Evolutionary conservation across 2,113 vertebrate species (phyloP).

Genomic region (Orycteropus afer): DNA sequence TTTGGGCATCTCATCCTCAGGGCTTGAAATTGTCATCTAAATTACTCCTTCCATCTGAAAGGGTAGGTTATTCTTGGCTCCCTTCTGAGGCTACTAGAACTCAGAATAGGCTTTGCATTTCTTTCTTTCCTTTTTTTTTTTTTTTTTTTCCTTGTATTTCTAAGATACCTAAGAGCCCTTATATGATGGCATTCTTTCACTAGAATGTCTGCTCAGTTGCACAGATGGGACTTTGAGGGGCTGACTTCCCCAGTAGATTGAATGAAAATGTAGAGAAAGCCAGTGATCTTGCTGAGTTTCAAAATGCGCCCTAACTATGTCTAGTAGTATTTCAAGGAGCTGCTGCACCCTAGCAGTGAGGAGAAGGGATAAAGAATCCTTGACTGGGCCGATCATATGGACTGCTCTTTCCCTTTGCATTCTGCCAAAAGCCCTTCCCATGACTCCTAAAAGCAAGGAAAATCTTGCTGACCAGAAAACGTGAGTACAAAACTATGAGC

Average conservation of each 20-base stretch:
- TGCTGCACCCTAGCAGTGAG: background rate
- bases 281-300: background rate
- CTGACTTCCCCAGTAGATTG: background rate
- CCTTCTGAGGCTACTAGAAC: background rate
- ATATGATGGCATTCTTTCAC: background rate
- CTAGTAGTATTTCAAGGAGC: background rate
- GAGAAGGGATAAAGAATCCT: background rate
- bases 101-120: background rate
- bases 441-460: background rate
- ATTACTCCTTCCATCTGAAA: constrained; percentile 17
- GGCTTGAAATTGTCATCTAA: constrained; percentile 9
- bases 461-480: background rate
- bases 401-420: background rate
- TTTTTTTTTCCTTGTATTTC: background rate
- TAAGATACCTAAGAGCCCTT: background rate
- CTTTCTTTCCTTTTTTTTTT: no score
- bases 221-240: background rate
- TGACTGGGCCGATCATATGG: background rate
- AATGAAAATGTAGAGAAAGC: background rate
- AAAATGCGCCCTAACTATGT: background rate
- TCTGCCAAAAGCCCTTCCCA: background rate
- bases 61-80: background rate
- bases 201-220: background rate
- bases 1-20: background rate
- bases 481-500: background rate